phyloP scores from a whole-genome alignment of 2,797 vertebrate species.

The Balearica regulorum region DNA sequence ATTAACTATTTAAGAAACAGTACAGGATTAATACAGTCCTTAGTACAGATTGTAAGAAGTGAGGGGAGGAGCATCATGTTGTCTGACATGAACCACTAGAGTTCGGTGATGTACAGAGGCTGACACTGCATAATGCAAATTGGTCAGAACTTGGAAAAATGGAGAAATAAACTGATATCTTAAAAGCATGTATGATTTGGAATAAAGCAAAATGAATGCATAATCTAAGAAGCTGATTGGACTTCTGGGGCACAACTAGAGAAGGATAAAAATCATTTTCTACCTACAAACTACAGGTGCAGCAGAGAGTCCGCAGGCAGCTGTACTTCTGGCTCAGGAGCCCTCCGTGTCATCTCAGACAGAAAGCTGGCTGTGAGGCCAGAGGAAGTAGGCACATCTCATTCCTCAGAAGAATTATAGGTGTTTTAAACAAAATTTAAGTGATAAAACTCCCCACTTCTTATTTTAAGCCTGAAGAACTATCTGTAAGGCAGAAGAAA shows the following conservation, averaged over 20 bases:
- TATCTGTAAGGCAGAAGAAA: neutral
- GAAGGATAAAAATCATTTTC: neutral
- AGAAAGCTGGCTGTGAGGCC: neutral
- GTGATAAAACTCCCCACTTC: fast-evolving
- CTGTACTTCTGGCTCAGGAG: neutral
- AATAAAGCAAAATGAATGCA: neutral
- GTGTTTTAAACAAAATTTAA: neutral
- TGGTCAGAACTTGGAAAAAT: neutral
- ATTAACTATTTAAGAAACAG: neutral
- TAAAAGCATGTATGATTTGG: neutral
- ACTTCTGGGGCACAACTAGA: neutral
- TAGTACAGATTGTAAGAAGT: neutral
- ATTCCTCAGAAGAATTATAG: neutral
- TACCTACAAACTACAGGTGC: neutral
- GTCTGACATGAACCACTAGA: neutral
- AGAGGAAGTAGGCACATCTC: neutral
- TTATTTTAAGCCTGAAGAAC: neutral
- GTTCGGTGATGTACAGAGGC: neutral
- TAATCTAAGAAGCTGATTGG: neutral
- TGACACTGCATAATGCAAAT: neutral
- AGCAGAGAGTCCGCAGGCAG: neutral
- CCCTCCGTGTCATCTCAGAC: neutral
- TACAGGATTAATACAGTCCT: neutral
- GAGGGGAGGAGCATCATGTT: neutral
- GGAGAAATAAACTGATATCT: neutral